phyloP scores from a whole-genome alignment of 64 coral and sea anemone species.

The Platygyra sinensis region DNA sequence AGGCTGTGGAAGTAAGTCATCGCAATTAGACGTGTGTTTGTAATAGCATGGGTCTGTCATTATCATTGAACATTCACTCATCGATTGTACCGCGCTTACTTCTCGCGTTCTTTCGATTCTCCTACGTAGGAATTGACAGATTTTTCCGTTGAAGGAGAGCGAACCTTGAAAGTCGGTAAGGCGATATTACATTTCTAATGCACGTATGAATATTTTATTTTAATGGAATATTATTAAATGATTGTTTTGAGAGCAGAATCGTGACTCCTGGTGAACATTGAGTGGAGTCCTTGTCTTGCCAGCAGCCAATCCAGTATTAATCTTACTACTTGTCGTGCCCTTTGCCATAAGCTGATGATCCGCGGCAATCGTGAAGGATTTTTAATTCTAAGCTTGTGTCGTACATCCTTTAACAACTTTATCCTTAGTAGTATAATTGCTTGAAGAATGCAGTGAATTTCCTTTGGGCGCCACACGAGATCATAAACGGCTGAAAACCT shows the following conservation, averaged over 20 bases:
- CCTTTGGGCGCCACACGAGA: neutral
- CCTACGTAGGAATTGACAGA: constrained; percentile 22
- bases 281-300: neutral
- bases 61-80: neutral
- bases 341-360: neutral
- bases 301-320: neutral
- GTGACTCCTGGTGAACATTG: constrained; percentile 1
- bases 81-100: neutral
- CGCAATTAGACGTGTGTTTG: neutral
- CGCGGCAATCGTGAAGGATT: neutral
- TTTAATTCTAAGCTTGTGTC: constrained; percentile 4
- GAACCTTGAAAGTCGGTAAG: constrained; percentile 21
- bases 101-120: neutral
- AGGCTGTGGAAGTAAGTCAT: constrained; percentile 78
- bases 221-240: neutral
- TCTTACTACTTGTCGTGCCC: neutral
- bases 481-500: neutral
- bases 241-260: neutral
- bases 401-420: neutral
- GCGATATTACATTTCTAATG: neutral
- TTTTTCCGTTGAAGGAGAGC: constrained; percentile 6
- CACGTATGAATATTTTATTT: constrained; percentile 13
- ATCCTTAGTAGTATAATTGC: neutral
- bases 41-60: neutral
- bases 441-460: constrained; percentile 14